phyloP scores from a whole-genome alignment of 2,888 invertebrate species.

The Xylota segnis region DNA sequence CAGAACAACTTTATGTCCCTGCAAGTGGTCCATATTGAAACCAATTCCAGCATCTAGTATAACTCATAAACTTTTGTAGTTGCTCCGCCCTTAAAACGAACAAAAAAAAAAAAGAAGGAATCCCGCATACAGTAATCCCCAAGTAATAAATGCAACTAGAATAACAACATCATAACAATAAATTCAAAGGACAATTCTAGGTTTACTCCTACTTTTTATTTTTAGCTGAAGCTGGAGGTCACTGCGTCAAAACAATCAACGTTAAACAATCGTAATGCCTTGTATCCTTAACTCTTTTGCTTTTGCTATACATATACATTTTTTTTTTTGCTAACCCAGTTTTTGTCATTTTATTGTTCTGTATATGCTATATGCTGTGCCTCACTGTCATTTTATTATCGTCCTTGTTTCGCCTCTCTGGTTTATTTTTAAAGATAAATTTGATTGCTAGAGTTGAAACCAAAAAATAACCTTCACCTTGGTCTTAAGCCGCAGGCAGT shows the following conservation, averaged over 20 bases:
- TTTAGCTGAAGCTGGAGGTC: slow-evolving; percentile 55
- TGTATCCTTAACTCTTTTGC: slow-evolving; percentile 33
- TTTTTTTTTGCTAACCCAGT: slow-evolving; percentile 27
- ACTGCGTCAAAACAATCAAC: slow-evolving; percentile 76
- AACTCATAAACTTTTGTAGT: slow-evolving; percentile 36
- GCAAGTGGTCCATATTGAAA: slow-evolving; percentile 3
- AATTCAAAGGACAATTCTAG: slow-evolving; percentile 52
- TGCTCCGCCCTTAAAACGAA: neutral
- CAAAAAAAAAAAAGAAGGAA: neutral
- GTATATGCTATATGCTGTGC: slow-evolving; percentile 14
- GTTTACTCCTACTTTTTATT: slow-evolving; percentile 4
- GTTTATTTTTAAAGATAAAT: slow-evolving; percentile 57
- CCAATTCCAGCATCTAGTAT: slow-evolving; percentile 5
- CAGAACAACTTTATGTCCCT: neutral
- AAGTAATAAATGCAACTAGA: slow-evolving; percentile 59
- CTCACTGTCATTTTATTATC: slow-evolving; percentile 57
- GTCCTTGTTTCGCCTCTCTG: slow-evolving; percentile 42
- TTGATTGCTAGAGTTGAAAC: slow-evolving; percentile 61
- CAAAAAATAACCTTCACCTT: slow-evolving; percentile 75
- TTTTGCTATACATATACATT: slow-evolving; percentile 8
- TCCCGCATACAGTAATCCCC: slow-evolving; percentile 17
- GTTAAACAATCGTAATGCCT: slow-evolving; percentile 57
- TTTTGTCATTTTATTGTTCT: slow-evolving; percentile 52
- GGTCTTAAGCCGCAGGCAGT: slow-evolving; percentile 59
- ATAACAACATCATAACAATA: slow-evolving; percentile 66